These are phyloP conservation scores for Uropsilus gracilis DNA, from an alignment of 2,113 vertebrate genomes.

Conservation along the genomic window DNA sequence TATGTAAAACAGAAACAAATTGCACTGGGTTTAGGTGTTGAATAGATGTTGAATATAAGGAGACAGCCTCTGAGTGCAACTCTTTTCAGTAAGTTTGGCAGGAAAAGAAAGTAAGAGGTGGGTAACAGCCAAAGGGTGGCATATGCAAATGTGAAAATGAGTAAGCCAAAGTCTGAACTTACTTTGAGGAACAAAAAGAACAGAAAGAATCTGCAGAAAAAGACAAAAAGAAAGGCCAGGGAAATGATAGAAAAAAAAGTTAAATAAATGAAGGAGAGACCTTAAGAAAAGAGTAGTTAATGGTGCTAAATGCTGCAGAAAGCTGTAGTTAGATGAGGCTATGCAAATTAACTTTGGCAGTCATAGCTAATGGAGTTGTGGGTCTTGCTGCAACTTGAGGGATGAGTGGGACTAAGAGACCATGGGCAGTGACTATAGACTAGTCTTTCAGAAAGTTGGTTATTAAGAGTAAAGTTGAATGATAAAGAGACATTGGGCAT, in stretches of 20 bases:
- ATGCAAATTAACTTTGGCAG: not conserved
- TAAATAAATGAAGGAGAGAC: not conserved
- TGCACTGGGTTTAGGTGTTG: not conserved
- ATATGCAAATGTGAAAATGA: not conserved
- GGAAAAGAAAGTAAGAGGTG: not conserved
- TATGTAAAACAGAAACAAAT: not conserved
- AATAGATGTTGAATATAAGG: not conserved
- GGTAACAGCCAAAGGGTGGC: not conserved
- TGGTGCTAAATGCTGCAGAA: not conserved
- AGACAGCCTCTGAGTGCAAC: not conserved
- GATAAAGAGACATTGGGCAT: not conserved
- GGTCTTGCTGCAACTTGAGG: not conserved
- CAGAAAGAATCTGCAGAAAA: not conserved
- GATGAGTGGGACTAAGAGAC: not conserved
- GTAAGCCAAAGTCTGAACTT: not conserved
- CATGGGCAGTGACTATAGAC: not conserved
- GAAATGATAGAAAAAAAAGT: not conserved
- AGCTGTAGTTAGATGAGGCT: not conserved
- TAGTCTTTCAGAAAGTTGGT: not conserved
- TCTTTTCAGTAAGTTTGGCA: not conserved
- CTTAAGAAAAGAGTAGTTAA: not conserved
- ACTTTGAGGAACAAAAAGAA: not conserved
- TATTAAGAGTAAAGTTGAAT: not conserved
- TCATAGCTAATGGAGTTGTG: rapidly evolving
- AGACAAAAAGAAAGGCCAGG: not conserved